Evolutionary conservation across 1,140 invertebrate genomes (phyloP), one percentile per base, ranked within the genome.

Genomic region (Lasaia peninsularis): DNA sequence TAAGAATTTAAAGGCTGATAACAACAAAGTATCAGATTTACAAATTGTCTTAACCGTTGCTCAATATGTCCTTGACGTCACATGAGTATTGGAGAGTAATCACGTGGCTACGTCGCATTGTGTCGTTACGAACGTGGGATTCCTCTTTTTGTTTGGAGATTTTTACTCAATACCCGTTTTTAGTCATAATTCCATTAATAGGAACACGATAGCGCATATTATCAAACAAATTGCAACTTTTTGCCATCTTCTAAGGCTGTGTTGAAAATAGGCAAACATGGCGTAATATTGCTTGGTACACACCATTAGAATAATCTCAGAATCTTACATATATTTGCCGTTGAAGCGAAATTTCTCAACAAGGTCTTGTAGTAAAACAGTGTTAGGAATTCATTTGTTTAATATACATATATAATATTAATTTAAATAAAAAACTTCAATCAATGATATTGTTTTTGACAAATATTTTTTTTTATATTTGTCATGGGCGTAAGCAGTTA

Each of bases 1-100:
- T 24, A 24, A 24, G 24, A 3, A 7, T 2, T 28, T 28, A 28
- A 28, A 28, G 24, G 4, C 24, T 7, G 5, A 4, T 44, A 16
- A 44, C 14, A 40, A 40, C 37, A 44, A 10, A 44, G 37, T 44
- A 28, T 28, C 16, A 14, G 37, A 20, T 44, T 18, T 44, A 14
- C 37, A 10, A 44, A 44, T 44, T 44, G 40, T 44, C 16, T 44
- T 44, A 44, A 44, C 2, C 40, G 54, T 71, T 68, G 48, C 68
- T 37, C 63, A 74, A 69, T 5, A 34, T 63, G 62, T 71, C 64
- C 66, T 66, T 71, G 63, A 58, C 11, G 33, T 56, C 54, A 53
- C 54, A 24, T 54, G 56, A 55, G 56, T 55, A 52, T 44, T 52
- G 31, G 52, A 44, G 31, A 21, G 61, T 53, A 58, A 31, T 64